Evolutionary conservation across 2,888 invertebrate species (phyloP).

Genomic region (Agriopis aurantiaria): DNA sequence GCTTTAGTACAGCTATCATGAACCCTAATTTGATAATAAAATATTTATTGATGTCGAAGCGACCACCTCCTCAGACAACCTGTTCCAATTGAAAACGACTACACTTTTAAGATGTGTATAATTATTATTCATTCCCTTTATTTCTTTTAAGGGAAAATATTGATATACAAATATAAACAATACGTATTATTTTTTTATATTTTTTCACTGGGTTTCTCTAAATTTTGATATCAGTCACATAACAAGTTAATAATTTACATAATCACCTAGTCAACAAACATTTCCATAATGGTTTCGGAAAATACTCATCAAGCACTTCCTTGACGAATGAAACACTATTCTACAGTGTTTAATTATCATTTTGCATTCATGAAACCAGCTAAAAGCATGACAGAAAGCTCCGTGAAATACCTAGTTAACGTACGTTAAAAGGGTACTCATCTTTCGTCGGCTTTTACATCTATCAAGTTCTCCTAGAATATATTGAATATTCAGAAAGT

Average conservation of each 20-base stretch:
- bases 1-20: too few species aligned
- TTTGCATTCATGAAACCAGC: background rate
- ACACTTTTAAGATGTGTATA: background rate
- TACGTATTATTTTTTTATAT: too few species aligned
- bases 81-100: too few species aligned
- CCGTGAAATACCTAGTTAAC: slow-evolving; percentile 29
- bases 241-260: background rate
- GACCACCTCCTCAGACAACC: too few species aligned
- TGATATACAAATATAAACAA: too few species aligned
- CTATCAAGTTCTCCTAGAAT: background rate
- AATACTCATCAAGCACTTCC: background rate
- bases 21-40: too few species aligned
- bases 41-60: too few species aligned
- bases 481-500: background rate
- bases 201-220: background rate
- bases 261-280: background rate
- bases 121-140: background rate
- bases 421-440: slow-evolving; percentile 30
- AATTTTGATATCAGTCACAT: slow-evolving; percentile 2
- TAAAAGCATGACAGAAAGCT: slow-evolving; percentile 30
- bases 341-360: background rate
- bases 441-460: background rate
- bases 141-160: too few species aligned
- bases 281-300: background rate
- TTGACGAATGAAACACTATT: background rate